These are phyloP conservation scores for Zaprionus kolodkinae DNA, from an alignment of 1,140 invertebrate species.

Conservation along the genomic window DNA sequence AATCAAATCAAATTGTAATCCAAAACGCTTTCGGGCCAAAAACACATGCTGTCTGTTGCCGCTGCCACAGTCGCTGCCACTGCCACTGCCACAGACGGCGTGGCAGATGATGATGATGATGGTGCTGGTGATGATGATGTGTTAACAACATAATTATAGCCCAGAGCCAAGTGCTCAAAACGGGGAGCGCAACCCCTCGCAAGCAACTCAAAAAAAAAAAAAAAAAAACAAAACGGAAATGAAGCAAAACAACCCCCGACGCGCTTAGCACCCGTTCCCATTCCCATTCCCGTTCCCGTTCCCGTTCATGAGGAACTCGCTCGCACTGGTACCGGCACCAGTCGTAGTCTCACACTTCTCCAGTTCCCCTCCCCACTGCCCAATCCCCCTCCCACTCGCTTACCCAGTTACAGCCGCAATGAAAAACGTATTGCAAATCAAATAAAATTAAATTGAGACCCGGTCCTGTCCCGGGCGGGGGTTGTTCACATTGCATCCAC, in stretches of 20 bases:
- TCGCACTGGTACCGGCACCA: constrained; percentile 4
- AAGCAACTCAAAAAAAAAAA: constrained; percentile 73
- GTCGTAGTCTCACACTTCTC: background rate
- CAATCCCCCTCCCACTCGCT: background rate
- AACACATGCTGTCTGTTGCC: constrained; percentile 34
- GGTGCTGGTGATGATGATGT: constrained; percentile 75
- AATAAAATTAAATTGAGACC: constrained; percentile 80
- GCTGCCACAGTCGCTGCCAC: constrained; percentile 8
- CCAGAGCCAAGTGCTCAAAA: constrained; percentile 67
- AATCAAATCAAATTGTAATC: constrained; percentile 81
- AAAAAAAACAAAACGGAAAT: constrained; percentile 78
- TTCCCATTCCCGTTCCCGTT: constrained; percentile 32
- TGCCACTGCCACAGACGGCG: background rate
- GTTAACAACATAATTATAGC: constrained; percentile 84
- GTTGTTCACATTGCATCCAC: constrained; percentile 48
- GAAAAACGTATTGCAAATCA: constrained; percentile 81
- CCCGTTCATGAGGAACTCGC: constrained; percentile 2
- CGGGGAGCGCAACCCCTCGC: constrained; percentile 60
- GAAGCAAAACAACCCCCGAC: constrained; percentile 71
- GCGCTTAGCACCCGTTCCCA: constrained; percentile 50
- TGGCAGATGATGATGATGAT: constrained; percentile 26
- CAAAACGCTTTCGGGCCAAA: constrained; percentile 71
- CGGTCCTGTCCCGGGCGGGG: constrained; percentile 25
- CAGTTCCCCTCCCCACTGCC: background rate
- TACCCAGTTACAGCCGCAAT: constrained; percentile 65